Percentiles rank a stretch among this genome's conserved stretches.
phyloP scores from a whole-genome alignment of 2,888 invertebrate genomes.

The Drosophila borborema region DNA sequence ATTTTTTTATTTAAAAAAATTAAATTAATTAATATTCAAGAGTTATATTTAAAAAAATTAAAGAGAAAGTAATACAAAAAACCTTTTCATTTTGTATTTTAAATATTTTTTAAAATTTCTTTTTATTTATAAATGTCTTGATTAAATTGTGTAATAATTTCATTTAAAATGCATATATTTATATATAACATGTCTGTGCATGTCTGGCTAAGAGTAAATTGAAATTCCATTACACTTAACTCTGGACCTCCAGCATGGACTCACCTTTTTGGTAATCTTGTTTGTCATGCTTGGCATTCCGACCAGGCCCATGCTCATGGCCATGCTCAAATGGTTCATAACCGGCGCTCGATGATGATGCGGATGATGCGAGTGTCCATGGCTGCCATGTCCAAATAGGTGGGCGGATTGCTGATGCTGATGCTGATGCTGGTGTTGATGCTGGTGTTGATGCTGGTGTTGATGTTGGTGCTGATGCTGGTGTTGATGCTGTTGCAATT shows the following conservation, averaged over 20 bases:
- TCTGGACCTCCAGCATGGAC: not conserved
- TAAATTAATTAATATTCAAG: no score
- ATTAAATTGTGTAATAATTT: no score
- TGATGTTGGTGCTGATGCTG: slow-evolving; percentile 12
- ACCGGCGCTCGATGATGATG: slow-evolving; percentile 77
- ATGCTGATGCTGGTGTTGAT: slow-evolving; percentile 71
- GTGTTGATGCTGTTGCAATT: slow-evolving; percentile 61
- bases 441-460: not conserved
- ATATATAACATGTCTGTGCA: no score
- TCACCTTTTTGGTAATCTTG: slow-evolving; percentile 83
- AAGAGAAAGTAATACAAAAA: no score
- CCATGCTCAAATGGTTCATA: slow-evolving; percentile 84
- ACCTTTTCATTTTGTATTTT: no score
- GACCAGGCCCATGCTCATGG: slow-evolving; percentile 83
- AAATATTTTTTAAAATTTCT: no score
- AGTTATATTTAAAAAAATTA: no score
- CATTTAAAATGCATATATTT: not conserved
- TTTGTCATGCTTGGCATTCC: slow-evolving; percentile 80
- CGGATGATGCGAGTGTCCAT: slow-evolving; percentile 64
- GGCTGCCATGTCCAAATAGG: slow-evolving; percentile 51
- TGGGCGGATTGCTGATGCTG: slow-evolving; percentile 59
- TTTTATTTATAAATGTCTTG: no score
- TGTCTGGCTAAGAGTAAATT: not conserved
- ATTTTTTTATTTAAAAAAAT: no score
- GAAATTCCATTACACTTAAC: not conserved